Base-by-base conservation (phyloP, 2,113 vertebrate genomes). In the Peromyscus maniculatus region DNA sequence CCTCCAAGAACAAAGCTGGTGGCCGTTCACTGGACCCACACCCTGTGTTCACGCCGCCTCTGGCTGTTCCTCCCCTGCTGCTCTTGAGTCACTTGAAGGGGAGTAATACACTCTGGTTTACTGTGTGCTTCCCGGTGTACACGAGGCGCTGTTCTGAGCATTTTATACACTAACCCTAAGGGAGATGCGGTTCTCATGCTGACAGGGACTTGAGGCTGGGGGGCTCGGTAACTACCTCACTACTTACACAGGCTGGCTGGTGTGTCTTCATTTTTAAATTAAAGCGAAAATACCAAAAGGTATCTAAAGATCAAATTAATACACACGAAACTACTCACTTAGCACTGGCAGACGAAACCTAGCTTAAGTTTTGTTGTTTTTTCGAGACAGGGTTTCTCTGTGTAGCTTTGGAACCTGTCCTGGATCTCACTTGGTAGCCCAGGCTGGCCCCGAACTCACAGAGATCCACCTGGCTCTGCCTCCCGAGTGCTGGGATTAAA, bases 221-320 rank as follows among this genome's bases (percentile, higher is more conserved):
- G 3, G 83, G 33, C 46, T 93, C 88, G 71, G 43, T 75, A 3
- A 26, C 78, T 78, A 87, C 59, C 59, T 11, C 24, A 16, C 36
- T 84, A 10, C 22, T 16, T 64, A 17, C 79, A 97, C 26, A 82
- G 46, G n/a, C 52, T 83, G 59, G 7, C 39, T 89, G 74, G 80
- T 94, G 17, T 74, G 93, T 96, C 77, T 75, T 95, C 57, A 94
- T 95, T 64, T 79, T 62, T 43, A 83, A 80, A 75, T 49, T 88
- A 95, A 86, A 86, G 83, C 49, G 77, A 87, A 89, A 87, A 89
- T 92, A 67, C 28, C 33, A 91, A 80, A 82, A 43, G 80, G 28
- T 57, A 0, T 72, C 15, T 88, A 79, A 82, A 95, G 64, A 95
- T 80, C 64, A 96, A 92, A 88, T n/a, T 46, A 84, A 43, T 46